Evolutionary conservation across 1,140 invertebrate species (phyloP).

Genomic region (Sminthurides bifidus): DNA sequence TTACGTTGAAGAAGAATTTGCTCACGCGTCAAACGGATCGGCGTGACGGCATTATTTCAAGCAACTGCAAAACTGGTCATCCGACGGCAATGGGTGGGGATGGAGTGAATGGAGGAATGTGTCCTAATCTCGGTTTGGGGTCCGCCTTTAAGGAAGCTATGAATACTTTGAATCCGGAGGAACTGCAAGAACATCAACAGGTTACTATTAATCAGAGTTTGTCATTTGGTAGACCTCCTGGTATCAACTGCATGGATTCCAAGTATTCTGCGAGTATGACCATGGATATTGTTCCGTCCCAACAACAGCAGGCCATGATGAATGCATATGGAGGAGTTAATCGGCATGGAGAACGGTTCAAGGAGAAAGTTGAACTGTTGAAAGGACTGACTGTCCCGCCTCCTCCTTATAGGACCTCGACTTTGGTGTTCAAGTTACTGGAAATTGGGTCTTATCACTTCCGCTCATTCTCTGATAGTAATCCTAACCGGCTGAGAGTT

Average conservation of each 20-base stretch:
- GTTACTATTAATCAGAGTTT: background rate
- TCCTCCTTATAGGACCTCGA: slow-evolving; percentile 21
- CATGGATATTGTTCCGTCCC: too few relatives aligned
- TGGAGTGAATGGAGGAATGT: background rate
- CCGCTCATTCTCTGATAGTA: slow-evolving; percentile 16
- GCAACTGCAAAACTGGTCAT: background rate
- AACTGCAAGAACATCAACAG: slow-evolving; percentile 1
- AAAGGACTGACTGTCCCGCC: background rate
- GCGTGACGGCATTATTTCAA: background rate
- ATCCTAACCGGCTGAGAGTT: slow-evolving; percentile 21
- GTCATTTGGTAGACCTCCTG: background rate
- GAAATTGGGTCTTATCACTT: slow-evolving; percentile 21
- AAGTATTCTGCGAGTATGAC: background rate
- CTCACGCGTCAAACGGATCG: background rate
- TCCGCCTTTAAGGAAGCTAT: slow-evolving; percentile 24
- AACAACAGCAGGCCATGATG: background rate
- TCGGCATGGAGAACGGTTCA: too few relatives aligned
- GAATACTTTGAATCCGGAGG: slow-evolving; percentile 12
- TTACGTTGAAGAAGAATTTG: slow-evolving; percentile 14
- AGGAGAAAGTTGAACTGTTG: background rate
- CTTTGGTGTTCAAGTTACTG: slow-evolving; percentile 19
- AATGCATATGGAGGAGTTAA: too few relatives aligned
- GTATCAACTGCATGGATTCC: background rate
- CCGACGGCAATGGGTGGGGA: background rate
- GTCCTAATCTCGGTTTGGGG: slow-evolving; percentile 7